phyloP scores from a whole-genome alignment of 2,113 vertebrate species.

The Terrapene triunguis region DNA sequence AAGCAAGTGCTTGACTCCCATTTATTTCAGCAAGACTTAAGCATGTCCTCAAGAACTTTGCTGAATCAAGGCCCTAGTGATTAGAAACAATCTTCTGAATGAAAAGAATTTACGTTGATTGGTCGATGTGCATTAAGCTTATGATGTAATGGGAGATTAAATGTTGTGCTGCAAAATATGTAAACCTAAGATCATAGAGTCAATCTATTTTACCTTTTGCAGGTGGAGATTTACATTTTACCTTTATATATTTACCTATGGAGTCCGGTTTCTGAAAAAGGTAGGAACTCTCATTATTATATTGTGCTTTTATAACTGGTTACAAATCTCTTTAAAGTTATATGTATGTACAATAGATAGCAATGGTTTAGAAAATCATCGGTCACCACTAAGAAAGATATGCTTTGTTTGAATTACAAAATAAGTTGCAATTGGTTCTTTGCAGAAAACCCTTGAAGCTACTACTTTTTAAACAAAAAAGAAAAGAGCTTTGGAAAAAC shows the following conservation, averaged over 20 bases:
- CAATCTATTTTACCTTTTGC: slow-evolving; percentile 78
- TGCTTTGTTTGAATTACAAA: slow-evolving; percentile 33
- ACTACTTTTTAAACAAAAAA: background rate
- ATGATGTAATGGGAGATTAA: background rate
- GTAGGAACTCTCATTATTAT: slow-evolving; percentile 80
- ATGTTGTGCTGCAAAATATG: slow-evolving; percentile 32
- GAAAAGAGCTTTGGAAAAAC: background rate
- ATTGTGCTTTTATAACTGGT: slow-evolving; percentile 36
- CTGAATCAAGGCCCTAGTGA: background rate
- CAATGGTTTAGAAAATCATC: background rate
- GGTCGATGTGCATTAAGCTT: background rate
- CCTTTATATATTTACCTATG: slow-evolving; percentile 97
- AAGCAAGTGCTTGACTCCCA: background rate
- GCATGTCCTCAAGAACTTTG: background rate
- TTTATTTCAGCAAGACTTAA: background rate
- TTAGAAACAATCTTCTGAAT: background rate
- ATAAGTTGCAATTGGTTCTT: background rate
- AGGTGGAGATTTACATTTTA: slow-evolving; percentile 99
- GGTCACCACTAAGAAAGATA: background rate
- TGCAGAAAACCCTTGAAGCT: background rate
- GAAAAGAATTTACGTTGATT: background rate
- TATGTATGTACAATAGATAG: background rate
- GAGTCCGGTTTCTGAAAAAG: slow-evolving; percentile 96
- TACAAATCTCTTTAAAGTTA: background rate
- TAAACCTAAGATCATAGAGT: slow-evolving; percentile 50